Conservation (phyloP, 2,888 invertebrate genomes). For the Drosophila yooni region DNA sequence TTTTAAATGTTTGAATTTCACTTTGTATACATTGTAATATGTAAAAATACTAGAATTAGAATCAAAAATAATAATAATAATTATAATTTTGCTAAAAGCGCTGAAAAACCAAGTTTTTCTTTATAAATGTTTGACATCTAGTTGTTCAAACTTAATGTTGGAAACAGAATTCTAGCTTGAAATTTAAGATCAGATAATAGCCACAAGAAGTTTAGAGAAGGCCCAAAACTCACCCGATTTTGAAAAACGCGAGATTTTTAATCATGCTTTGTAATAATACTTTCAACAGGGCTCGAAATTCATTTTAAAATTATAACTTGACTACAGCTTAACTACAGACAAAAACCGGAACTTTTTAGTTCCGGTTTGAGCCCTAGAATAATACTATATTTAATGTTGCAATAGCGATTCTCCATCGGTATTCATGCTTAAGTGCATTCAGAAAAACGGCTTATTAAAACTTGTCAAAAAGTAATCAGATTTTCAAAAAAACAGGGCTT, state of each 20-base stretch:
- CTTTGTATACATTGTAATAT: not conserved
- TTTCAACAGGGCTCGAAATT: no score
- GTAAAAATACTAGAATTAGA: not conserved
- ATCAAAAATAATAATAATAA: no score
- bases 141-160: not conserved
- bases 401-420: not conserved
- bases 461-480: not conserved
- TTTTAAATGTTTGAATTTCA: not conserved
- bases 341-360: no score
- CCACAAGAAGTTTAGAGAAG: not conserved
- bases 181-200: not conserved
- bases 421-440: not conserved
- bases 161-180: not conserved
- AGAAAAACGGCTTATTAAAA: not conserved
- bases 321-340: no score
- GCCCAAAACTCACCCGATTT: no score
- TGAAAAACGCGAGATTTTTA: accelerated
- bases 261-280: no score
- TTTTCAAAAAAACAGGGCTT: not conserved
- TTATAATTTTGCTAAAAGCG: no score
- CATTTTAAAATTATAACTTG: not conserved
- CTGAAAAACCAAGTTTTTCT: no score
- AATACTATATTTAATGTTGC: not conserved
- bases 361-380: not conserved
- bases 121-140: no score